Base-by-base conservation (phyloP, 2,888 invertebrate genomes). In the Pollenia griseotomentosa region DNA sequence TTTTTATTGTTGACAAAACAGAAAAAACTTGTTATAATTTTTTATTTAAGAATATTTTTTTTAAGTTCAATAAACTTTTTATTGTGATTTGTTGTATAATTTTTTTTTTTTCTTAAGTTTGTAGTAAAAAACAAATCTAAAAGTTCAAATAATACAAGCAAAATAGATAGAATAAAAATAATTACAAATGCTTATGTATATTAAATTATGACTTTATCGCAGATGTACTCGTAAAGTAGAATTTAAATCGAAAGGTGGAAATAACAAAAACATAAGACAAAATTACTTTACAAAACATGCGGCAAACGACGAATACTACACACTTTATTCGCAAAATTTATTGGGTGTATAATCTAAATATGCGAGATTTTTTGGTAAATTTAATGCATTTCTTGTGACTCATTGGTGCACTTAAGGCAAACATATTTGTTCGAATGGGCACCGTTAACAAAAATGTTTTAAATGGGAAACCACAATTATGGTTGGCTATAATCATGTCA, bases 41-140 rank as follows among this genome's bases (percentile, higher is more conserved):
- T 79, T 68, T 73, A 42, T 46, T 59, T 53, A 68, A 68, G 66
- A 61, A 83, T 75, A 51, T 57, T 40, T 74, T 40, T 11, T 65
- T 81, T 2, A 65, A 78, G 83, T 78, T 78, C 83, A 78, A 78
- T 73, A 71, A 78, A 78, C 83, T 78, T 71, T 70, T 77, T 48
- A 57, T 71, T 63, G 48, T 65, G n/a, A 55, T 48, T 63, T 46
- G 19, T 59, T 44, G 3, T 42, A 33, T 73, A 44, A 33, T 65
- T 33, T 42, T 14, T 23, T 23, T 75, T 46, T 14, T 6, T 33
- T 33, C n/a, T 33, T 6, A 33, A 75, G 2, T 51, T 51, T 53
- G 42, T 77, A 57, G 42, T 44, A 55, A 55, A 48, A 74, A 73
- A n/a, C 16, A 73, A 42, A 70, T 33, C 10, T 19, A n/a, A 66